These are phyloP conservation scores for Morinoia aosen DNA, from an alignment of 2,888 invertebrate genomes.

Conservation along the genomic window DNA sequence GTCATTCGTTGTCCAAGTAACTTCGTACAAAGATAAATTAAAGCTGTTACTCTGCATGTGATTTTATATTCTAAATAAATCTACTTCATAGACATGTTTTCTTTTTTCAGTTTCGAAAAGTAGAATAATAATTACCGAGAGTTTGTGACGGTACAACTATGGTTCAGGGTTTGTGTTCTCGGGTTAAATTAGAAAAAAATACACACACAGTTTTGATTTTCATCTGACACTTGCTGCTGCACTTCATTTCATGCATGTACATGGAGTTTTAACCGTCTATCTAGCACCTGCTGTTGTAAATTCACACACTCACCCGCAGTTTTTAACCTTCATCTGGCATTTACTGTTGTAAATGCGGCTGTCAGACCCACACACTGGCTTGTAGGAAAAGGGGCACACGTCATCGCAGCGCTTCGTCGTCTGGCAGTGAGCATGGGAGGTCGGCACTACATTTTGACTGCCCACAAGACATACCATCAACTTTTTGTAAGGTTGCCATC, in stretches of 20 bases:
- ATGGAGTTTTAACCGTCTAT: not conserved
- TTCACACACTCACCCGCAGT: slow-evolving; percentile 81
- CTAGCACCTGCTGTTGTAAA: not conserved
- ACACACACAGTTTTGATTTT: not conserved
- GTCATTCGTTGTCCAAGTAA: no score
- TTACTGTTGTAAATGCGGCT: slow-evolving; percentile 90
- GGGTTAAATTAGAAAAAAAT: no score
- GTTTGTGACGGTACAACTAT: no score
- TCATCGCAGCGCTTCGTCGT: slow-evolving; percentile 92
- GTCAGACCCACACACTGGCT: slow-evolving; percentile 91
- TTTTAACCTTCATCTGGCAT: slow-evolving; percentile 91
- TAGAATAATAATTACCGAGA: no score
- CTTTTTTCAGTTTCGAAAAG: not conserved
- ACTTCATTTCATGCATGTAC: not conserved
- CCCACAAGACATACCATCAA: slow-evolving; percentile 69
- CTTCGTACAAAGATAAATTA: not conserved
- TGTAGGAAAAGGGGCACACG: slow-evolving; percentile 89
- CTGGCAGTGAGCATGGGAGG: slow-evolving; percentile 91
- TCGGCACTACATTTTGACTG: slow-evolving; percentile 87
- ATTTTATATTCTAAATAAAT: not conserved
- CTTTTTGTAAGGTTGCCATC: not conserved
- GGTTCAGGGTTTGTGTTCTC: no score
- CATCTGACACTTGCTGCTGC: not conserved
- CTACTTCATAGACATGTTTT: not conserved
- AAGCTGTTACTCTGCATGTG: not conserved